These are phyloP conservation scores for Drosophila parthenogenetica DNA, from an alignment of 2,888 invertebrate genomes.

Conservation along the genomic window DNA sequence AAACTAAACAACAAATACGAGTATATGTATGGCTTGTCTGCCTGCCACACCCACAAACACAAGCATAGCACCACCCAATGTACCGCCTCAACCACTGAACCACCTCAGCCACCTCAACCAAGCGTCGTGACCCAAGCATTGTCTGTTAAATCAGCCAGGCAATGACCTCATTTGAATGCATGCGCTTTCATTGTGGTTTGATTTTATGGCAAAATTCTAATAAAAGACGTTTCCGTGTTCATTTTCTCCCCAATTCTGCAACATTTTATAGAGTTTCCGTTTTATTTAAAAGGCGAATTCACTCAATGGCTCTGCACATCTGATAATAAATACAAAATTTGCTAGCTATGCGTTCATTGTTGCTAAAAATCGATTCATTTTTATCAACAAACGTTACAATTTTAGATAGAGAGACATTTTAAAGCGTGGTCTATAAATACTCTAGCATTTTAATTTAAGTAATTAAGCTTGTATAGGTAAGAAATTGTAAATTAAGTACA, in stretches of 20 bases:
- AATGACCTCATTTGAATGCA: conserved; percentile 65
- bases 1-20: conserved; percentile 73
- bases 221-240: conserved; percentile 39
- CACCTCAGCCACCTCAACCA: not conserved
- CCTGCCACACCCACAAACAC: conserved; percentile 6
- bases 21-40: conserved; percentile 6
- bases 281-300: conserved; percentile 10
- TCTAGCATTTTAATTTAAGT: too few relatives aligned
- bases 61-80: not conserved
- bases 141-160: conserved; percentile 55
- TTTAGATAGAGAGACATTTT: too few relatives aligned
- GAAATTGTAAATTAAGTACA: too few relatives aligned
- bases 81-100: conserved; percentile 1
- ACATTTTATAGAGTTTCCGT: conserved; percentile 21
- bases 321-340: conserved; percentile 27
- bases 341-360: conserved; percentile 9
- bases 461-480: too few relatives aligned
- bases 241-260: conserved; percentile 39
- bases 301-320: conserved; percentile 21
- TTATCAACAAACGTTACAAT: too few relatives aligned
- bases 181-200: conserved; percentile 51
- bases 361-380: not conserved
- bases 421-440: too few relatives aligned
- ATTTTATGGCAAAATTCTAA: conserved; percentile 59
- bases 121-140: conserved; percentile 7